phyloP scores from a whole-genome alignment of 2,113 vertebrate species.

The Lasiurus borealis region DNA sequence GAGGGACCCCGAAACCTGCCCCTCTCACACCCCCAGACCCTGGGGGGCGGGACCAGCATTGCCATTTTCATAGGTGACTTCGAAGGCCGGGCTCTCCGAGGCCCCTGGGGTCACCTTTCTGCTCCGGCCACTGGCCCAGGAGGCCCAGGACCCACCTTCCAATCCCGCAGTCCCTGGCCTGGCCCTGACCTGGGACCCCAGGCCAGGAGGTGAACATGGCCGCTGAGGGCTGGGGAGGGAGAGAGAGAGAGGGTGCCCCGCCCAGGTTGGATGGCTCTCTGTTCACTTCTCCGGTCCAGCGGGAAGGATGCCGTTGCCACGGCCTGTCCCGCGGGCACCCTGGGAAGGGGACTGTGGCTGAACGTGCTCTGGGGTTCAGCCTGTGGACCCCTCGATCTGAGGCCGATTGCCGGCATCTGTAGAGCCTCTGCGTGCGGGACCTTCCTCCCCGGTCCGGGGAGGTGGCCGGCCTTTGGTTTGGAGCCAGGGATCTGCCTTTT shows the following conservation, averaged over 20 bases:
- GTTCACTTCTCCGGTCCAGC: neutral
- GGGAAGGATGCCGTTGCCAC: neutral
- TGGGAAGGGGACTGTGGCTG: too few relatives aligned
- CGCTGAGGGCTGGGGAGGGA: too few relatives aligned
- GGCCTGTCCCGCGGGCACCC: neutral
- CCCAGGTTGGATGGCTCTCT: neutral
- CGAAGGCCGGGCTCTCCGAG: neutral
- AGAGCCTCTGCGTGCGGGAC: neutral
- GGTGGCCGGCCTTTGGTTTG: neutral
- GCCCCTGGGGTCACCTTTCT: neutral
- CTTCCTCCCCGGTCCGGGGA: neutral
- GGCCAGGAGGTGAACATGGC: neutral
- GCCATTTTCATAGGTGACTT: neutral
- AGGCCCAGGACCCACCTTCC: neutral
- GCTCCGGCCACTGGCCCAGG: neutral
- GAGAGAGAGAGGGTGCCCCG: neutral
- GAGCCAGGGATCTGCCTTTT: neutral
- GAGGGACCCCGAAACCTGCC: neutral
- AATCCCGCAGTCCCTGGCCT: neutral
- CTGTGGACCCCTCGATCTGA: rapidly evolving
- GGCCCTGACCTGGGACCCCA: neutral
- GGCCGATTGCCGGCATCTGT: too few relatives aligned
- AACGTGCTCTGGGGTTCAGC: neutral
- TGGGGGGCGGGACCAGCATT: rapidly evolving
- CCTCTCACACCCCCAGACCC: neutral